These are phyloP conservation scores for Anabacerthia variegaticeps DNA, from an alignment of 2,797 vertebrate species.

Conservation along the genomic window DNA sequence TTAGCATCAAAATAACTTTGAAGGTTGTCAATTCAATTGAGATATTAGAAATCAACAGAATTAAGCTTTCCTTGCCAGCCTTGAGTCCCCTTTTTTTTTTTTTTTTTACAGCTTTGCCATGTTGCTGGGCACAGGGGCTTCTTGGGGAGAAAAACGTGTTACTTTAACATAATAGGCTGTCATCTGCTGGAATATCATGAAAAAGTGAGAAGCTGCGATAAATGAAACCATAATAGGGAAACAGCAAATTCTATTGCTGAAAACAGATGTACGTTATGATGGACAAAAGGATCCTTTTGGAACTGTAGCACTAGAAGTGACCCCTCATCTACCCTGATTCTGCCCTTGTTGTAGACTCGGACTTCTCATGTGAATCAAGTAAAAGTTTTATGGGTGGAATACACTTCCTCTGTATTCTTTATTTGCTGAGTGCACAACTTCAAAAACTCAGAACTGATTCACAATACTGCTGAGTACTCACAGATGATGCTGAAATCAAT, in stretches of 20 bases:
- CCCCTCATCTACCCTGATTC: not conserved
- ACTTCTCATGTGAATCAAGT: not conserved
- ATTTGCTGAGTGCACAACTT: not conserved
- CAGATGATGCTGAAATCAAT: not conserved
- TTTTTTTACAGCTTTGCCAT: not conserved
- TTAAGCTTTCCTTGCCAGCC: not conserved
- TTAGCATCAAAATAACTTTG: not conserved
- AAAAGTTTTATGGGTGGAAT: not conserved
- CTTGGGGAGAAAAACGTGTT: not conserved
- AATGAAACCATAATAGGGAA: not conserved
- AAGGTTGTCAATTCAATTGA: not conserved
- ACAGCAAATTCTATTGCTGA: not conserved
- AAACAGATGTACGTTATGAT: accelerated
- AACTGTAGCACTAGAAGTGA: not conserved
- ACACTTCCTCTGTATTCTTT: not conserved
- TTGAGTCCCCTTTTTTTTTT: not conserved
- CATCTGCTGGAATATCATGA: not conserved
- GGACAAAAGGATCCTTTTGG: not conserved
- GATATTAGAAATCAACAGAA: not conserved
- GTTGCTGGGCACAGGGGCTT: not conserved
- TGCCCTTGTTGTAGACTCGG: not conserved
- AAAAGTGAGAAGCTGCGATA: not conserved
- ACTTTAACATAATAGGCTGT: not conserved
- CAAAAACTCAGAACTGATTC: not conserved
- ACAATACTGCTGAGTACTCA: not conserved